Percentiles rank a stretch among this genome's conserved stretches.
Evolutionary conservation across 2,113 vertebrate species (phyloP).

Genomic region (Atractosteus spatula): DNA sequence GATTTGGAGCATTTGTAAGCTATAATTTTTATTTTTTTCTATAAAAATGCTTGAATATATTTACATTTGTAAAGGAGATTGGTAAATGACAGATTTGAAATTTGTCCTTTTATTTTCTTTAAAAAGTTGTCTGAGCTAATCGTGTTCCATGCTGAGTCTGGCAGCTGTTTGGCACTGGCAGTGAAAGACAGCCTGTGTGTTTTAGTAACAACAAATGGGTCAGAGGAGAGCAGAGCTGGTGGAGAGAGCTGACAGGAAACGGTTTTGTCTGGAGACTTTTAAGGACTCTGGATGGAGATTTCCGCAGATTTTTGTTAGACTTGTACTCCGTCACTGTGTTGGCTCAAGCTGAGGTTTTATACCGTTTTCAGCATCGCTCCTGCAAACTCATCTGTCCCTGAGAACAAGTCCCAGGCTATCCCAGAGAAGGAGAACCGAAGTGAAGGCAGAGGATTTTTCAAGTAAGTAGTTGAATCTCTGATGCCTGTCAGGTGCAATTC

Average conservation of each 20-base stretch:
- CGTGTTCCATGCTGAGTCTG: too few relatives aligned
- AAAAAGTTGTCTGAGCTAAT: too few relatives aligned
- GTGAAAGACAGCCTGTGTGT: not conserved
- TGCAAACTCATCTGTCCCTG: constrained; percentile 31
- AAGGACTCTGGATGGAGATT: not conserved
- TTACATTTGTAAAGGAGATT: too few relatives aligned
- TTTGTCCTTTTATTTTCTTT: too few relatives aligned
- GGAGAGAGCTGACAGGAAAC: constrained; percentile 25
- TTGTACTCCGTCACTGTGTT: not conserved
- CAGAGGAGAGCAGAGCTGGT: constrained; percentile 7
- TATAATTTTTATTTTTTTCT: too few relatives aligned
- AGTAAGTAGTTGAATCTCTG: constrained; percentile 64
- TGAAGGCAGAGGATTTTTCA: constrained; percentile 70
- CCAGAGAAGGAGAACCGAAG: constrained; percentile 30
- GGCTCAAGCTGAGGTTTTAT: constrained; percentile 9
- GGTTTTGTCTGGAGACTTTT: constrained; percentile 26
- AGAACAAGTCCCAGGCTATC: constrained; percentile 28
- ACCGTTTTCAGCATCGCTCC: constrained; percentile 54
- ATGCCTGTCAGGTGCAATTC: too few relatives aligned
- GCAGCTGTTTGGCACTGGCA: not conserved
- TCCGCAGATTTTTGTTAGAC: not conserved
- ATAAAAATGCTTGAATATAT: too few relatives aligned
- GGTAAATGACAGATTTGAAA: too few relatives aligned
- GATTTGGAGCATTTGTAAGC: too few relatives aligned
- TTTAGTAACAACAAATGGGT: not conserved